Evolutionary conservation across 2,888 invertebrate genomes (phyloP).

Genomic region (Andrena bicolor): DNA sequence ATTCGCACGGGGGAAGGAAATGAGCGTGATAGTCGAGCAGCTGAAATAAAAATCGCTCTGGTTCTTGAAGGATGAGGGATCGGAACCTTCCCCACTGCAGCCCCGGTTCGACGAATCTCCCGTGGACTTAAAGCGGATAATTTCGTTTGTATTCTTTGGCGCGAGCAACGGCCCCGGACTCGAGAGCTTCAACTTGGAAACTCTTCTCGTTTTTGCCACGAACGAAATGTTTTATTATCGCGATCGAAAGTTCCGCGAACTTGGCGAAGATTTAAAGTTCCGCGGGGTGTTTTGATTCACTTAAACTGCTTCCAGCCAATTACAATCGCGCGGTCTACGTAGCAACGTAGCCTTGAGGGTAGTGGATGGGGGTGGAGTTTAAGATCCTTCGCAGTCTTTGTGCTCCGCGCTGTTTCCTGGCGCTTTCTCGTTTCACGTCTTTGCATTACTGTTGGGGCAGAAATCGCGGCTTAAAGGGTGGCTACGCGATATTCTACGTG

Average conservation of each 20-base stretch:
- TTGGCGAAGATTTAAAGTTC: conserved; percentile 12
- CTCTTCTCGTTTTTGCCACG: background rate
- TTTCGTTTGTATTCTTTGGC: conserved; percentile 16
- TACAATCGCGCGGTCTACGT: background rate
- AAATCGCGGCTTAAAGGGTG: background rate
- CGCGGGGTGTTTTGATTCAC: conserved; percentile 7
- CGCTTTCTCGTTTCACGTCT: background rate
- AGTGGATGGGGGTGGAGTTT: conserved; percentile 3
- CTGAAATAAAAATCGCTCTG: conserved; percentile 58
- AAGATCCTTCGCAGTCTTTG: background rate
- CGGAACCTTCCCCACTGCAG: conserved; percentile 23
- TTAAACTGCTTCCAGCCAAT: conserved; percentile 18
- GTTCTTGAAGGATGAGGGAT: conserved; percentile 49
- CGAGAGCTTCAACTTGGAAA: background rate
- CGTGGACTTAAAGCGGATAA: conserved; percentile 73
- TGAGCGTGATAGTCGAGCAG: conserved; percentile 31
- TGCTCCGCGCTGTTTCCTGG: conserved; percentile 3
- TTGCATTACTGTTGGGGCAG: background rate
- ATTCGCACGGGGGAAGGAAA: conserved; percentile 20
- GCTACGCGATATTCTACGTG: background rate
- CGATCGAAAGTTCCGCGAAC: conserved; percentile 13
- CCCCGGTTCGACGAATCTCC: conserved; percentile 75
- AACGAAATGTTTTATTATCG: conserved; percentile 27
- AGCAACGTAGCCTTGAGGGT: background rate
- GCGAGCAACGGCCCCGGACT: background rate